A percentile compares a stretch with the other conserved stretches of the same genome.
Conservation (phyloP, 2,888 invertebrate genomes). For the Sceliomorpha sp. region DNA sequence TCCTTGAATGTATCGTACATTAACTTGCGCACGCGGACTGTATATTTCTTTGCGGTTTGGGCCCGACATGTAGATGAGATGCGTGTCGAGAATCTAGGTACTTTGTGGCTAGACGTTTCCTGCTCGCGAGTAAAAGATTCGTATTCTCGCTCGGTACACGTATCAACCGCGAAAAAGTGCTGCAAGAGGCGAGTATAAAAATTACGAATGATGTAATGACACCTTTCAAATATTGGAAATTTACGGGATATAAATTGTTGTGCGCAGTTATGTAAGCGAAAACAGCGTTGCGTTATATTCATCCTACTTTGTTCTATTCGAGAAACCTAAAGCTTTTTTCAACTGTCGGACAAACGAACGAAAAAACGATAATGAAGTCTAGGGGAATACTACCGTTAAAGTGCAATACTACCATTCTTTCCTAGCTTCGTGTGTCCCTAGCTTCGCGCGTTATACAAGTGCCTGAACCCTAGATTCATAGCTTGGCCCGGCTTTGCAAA, state of each 20-base stretch:
- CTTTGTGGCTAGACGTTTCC: conserved; percentile 43
- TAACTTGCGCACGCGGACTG: conserved; percentile 7
- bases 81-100: conserved; percentile 39
- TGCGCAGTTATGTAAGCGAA: no score
- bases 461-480: no score
- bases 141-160: conserved; percentile 17
- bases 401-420: no score
- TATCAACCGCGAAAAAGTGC: conserved; percentile 35
- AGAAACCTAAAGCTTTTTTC: no score
- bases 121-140: conserved; percentile 35
- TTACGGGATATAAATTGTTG: no score
- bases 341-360: no score
- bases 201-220: conserved; percentile 25
- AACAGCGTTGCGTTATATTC: no score
- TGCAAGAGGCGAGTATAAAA: conserved; percentile 13
- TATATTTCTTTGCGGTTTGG: conserved; percentile 25
- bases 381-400: no score
- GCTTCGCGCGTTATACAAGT: no score
- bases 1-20: conserved; percentile 5
- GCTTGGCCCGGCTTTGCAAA: background rate
- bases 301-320: no score
- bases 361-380: no score
- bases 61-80: conserved; percentile 27
- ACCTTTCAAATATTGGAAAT: background rate
- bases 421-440: no score